A percentile compares a stretch with the other conserved stretches of the same genome.
Conservation (phyloP, 2,888 invertebrate species). For the Plusia festucae region DNA sequence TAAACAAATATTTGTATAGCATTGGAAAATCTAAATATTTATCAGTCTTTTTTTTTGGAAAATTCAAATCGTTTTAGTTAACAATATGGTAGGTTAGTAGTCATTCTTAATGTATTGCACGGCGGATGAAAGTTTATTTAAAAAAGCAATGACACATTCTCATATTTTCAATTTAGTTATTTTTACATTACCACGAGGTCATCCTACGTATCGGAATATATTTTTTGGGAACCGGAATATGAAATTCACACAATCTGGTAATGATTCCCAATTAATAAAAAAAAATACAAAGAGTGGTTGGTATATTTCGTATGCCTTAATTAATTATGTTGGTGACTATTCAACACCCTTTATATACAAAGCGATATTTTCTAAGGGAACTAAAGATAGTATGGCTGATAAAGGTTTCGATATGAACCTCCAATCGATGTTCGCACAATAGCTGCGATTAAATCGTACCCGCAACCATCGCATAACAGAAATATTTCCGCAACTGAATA, state of each 20-base stretch:
- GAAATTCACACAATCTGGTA: too few relatives aligned
- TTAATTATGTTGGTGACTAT: neutral
- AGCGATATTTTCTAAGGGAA: slow-evolving; percentile 23
- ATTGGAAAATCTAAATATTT: slow-evolving; percentile 3
- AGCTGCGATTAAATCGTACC: slow-evolving; percentile 69
- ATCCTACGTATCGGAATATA: neutral
- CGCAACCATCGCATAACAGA: slow-evolving; percentile 65
- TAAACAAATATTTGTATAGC: slow-evolving; percentile 18
- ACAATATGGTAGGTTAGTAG: neutral
- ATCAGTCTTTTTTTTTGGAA: neutral
- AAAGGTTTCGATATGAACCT: slow-evolving; percentile 61
- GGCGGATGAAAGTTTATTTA: neutral
- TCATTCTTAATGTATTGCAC: neutral
- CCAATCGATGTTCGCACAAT: slow-evolving; percentile 74
- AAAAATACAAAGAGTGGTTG: neutral
- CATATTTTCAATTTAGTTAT: neutral
- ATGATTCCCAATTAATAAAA: neutral
- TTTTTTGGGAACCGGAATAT: too few relatives aligned
- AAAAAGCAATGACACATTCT: neutral
- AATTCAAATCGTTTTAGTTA: slow-evolving; percentile 18
- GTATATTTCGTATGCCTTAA: too few relatives aligned
- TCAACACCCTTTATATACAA: slow-evolving; percentile 3
- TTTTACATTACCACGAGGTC: too few relatives aligned
- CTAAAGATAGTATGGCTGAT: slow-evolving; percentile 63
- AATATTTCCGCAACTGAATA: slow-evolving; percentile 72